phyloP scores from a whole-genome alignment of 2,113 vertebrate genomes.

The Hypocryptadius cinnamomeus region DNA sequence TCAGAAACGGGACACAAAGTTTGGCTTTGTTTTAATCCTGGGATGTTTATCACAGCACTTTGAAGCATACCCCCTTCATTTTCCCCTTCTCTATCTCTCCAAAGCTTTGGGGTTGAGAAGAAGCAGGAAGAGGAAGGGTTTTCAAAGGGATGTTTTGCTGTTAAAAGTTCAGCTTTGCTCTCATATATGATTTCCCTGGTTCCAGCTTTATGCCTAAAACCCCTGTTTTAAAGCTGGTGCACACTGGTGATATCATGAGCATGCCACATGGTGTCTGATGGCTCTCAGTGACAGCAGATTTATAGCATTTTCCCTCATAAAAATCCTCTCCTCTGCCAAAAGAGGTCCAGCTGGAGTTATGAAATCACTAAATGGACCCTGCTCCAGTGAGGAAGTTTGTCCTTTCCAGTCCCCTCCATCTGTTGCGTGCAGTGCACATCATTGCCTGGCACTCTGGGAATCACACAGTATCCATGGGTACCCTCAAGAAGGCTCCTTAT shows the following conservation, averaged over 20 bases:
- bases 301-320: slow-evolving; percentile 56
- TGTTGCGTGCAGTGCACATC: background rate
- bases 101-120: slow-evolving; percentile 27
- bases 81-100: slow-evolving; percentile 1
- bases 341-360: slow-evolving; percentile 35
- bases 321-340: slow-evolving; percentile 32
- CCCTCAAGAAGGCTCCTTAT: background rate
- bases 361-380: slow-evolving; percentile 18
- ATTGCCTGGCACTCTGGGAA: background rate
- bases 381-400: background rate
- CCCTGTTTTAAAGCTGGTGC: slow-evolving; percentile 31
- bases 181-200: slow-evolving; percentile 2
- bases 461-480: fast-evolving
- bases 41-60: slow-evolving; percentile 36
- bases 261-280: slow-evolving; percentile 47
- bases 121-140: slow-evolving; percentile 32
- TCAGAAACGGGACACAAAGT: slow-evolving; percentile 18
- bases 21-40: slow-evolving; percentile 30
- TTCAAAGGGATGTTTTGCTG: slow-evolving; percentile 14
- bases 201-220: slow-evolving; percentile 51
- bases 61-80: background rate
- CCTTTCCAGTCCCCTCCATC: background rate
- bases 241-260: slow-evolving; percentile 17
- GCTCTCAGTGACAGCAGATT: slow-evolving; percentile 33
- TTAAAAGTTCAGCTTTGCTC: slow-evolving; percentile 14